phyloP scores from a whole-genome alignment of 2,797 vertebrate species.

The Argentina silus region DNA sequence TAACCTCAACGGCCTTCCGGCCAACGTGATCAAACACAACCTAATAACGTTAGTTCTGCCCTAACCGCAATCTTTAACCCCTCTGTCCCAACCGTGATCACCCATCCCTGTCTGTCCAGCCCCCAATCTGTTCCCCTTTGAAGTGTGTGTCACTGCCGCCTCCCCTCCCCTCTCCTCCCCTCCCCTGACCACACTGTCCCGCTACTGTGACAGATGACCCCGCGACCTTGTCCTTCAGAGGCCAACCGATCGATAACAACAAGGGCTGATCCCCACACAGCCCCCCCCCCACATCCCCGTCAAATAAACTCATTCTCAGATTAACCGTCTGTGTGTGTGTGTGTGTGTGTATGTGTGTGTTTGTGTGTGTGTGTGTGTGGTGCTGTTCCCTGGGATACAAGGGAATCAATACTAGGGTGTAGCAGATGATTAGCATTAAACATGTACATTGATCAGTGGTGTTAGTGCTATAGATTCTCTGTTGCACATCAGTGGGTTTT shows the following conservation, averaged over 20 bases:
- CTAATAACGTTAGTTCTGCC: constrained; percentile 59
- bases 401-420: constrained; percentile 56
- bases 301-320: constrained; percentile 50
- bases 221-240: constrained; percentile 68
- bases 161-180: neutral
- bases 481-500: constrained; percentile 30
- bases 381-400: constrained; percentile 19
- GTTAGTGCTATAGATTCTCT: constrained; percentile 53
- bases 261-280: constrained; percentile 28
- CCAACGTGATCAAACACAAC: constrained; percentile 60
- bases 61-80: constrained; percentile 46
- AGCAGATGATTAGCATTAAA: constrained; percentile 68
- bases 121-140: constrained; percentile 1
- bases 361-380: neutral
- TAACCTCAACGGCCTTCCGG: constrained; percentile 40
- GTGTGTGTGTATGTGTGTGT: neutral
- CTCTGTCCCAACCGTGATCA: constrained; percentile 27
- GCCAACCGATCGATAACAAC: constrained; percentile 63
- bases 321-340: neutral
- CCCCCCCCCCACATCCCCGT: constrained; percentile 37
- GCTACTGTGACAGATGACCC: constrained; percentile 66
- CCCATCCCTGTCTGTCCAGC: constrained; percentile 59
- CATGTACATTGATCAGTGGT: constrained; percentile 66
- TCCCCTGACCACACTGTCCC: constrained; percentile 43
- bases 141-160: constrained; percentile 2